These are phyloP conservation scores for Orthosia incerta DNA, from an alignment of 2,888 invertebrate species.

Conservation along the genomic window DNA sequence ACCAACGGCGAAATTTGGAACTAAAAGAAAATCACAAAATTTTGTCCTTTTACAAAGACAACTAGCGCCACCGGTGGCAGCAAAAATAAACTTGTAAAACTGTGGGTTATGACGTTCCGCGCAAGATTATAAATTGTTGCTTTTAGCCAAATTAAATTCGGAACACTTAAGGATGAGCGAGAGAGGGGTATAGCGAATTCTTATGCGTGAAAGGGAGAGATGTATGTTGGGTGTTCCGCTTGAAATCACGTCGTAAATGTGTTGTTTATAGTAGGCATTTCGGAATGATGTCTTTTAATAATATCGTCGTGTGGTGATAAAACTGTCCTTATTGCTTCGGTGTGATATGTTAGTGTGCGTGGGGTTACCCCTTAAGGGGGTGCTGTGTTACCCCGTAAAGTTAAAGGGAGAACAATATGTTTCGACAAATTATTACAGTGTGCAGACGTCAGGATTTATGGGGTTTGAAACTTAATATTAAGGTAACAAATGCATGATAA, in stretches of 20 bases:
- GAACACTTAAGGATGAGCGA: constrained; percentile 64
- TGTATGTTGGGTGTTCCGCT: constrained; percentile 49
- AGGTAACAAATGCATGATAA: background rate
- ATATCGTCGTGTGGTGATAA: constrained; percentile 63
- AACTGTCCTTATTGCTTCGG: constrained; percentile 56
- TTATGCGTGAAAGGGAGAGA: constrained; percentile 51
- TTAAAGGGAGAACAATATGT: constrained; percentile 49
- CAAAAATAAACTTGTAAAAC: constrained; percentile 61
- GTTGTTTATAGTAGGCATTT: constrained; percentile 82
- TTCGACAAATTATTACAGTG: constrained; percentile 44
- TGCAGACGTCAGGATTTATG: constrained; percentile 17
- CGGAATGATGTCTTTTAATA: constrained; percentile 79
- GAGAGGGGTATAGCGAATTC: constrained; percentile 39
- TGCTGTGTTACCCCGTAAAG: background rate
- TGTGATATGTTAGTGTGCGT: constrained; percentile 40
- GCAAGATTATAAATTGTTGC: constrained; percentile 76
- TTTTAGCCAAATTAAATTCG: constrained; percentile 77
- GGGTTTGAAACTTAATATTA: constrained; percentile 9
- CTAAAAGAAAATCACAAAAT: constrained; percentile 39
- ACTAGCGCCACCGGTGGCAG: constrained; percentile 58
- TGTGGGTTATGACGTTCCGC: constrained; percentile 65
- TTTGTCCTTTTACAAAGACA: constrained; percentile 28
- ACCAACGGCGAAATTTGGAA: constrained; percentile 52
- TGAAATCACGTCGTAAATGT: constrained; percentile 75
- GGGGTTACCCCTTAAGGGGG: constrained; percentile 7